A percentile compares a stretch with the other conserved stretches of the same genome.
Conservation (phyloP, 2,113 vertebrate genomes). For the Phoenicopterus ruber region DNA sequence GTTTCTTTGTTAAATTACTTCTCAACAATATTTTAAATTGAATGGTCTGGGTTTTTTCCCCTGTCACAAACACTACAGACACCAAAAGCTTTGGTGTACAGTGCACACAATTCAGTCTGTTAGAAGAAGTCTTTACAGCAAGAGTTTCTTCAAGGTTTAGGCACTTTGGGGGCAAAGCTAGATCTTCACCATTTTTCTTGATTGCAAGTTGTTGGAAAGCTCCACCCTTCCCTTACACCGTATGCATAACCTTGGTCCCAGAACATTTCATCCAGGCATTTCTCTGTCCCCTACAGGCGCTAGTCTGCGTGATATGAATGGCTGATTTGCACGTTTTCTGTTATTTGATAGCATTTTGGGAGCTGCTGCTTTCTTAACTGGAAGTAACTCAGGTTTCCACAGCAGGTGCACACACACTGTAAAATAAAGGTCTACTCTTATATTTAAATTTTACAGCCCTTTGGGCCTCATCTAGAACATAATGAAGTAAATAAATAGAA, state of each 20-base stretch:
- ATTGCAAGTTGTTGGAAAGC: neutral
- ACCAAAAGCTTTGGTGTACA: neutral
- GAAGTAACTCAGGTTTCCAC: neutral
- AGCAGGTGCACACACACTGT: neutral
- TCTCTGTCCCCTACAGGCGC: neutral
- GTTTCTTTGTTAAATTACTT: neutral
- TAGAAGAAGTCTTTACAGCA: neutral
- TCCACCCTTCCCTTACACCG: neutral
- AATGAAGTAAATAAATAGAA: neutral
- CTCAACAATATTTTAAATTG: neutral
- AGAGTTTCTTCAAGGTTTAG: neutral
- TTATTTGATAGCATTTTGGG: neutral
- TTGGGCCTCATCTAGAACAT: neutral
- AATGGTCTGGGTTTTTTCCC: neutral
- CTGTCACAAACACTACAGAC: neutral
- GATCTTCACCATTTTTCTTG: neutral
- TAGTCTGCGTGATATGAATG: rapidly evolving
- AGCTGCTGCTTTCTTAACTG: neutral
- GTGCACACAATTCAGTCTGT: neutral
- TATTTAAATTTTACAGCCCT: neutral
- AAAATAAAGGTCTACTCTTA: neutral
- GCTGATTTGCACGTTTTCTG: neutral
- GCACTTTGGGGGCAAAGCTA: neutral
- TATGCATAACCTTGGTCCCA: neutral
- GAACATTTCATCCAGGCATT: neutral